Conservation (phyloP, 2,888 invertebrate species). For the Celastrina argiolus region DNA sequence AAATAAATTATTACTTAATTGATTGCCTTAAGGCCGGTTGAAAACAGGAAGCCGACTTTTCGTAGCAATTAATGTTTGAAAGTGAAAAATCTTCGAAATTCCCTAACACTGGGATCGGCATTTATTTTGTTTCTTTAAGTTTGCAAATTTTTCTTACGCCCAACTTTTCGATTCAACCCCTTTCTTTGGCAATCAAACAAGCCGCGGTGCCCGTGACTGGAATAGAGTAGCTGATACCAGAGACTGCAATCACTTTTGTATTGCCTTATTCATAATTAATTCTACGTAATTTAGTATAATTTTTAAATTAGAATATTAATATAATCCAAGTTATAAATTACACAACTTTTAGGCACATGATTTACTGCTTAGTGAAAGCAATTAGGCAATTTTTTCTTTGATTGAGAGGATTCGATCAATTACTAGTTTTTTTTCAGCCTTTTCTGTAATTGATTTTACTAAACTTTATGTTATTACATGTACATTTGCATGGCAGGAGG, state of each 20-base stretch:
- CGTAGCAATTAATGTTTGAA: slow-evolving; percentile 70
- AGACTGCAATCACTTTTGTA: not conserved
- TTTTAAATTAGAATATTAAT: too few species aligned
- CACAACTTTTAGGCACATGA: too few species aligned
- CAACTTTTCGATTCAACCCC: slow-evolving; percentile 72
- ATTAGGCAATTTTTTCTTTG: too few species aligned
- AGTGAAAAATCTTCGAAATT: slow-evolving; percentile 75
- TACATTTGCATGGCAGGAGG: too few species aligned
- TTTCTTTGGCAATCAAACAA: slow-evolving; percentile 68
- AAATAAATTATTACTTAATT: slow-evolving; percentile 62
- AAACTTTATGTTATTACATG: too few species aligned
- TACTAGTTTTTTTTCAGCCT: too few species aligned
- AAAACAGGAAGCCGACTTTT: slow-evolving; percentile 69
- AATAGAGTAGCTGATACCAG: slow-evolving; percentile 26
- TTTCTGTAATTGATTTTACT: too few species aligned
- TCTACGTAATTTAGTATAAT: not conserved
- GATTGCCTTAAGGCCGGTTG: slow-evolving; percentile 62
- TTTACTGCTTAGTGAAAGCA: too few species aligned
- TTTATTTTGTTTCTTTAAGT: slow-evolving; percentile 70
- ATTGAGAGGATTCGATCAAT: too few species aligned
- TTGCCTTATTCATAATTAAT: not conserved
- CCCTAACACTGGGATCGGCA: slow-evolving; percentile 50
- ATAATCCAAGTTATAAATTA: too few species aligned
- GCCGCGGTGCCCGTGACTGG: slow-evolving; percentile 39
- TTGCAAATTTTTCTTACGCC: slow-evolving; percentile 67